Evolutionary conservation across 2,888 invertebrate species (phyloP).

Genomic region (Dasypolia templi): DNA sequence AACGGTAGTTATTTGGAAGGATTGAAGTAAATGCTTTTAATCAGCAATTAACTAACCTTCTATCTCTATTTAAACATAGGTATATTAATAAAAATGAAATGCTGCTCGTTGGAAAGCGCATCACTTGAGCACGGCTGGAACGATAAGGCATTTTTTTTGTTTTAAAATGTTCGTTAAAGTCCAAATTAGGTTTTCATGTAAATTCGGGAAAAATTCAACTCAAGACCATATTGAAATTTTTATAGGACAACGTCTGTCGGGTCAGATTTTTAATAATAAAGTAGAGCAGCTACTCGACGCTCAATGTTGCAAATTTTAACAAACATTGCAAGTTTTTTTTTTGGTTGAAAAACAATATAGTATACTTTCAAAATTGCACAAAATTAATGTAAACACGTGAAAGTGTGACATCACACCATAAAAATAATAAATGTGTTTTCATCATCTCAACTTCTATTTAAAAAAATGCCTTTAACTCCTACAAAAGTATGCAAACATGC

Average conservation of each 20-base stretch:
- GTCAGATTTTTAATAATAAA: not conserved
- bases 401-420: not conserved
- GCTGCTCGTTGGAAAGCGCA: not conserved
- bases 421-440: too few relatives aligned
- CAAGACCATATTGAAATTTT: not conserved
- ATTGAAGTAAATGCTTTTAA: not conserved
- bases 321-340: not conserved
- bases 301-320: not conserved
- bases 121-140: not conserved
- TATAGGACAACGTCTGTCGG: not conserved
- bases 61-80: too few relatives aligned
- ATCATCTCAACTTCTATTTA: too few relatives aligned
- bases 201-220: not conserved
- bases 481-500: not conserved
- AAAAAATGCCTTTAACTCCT: not conserved
- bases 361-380: conserved; percentile 22
- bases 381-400: not conserved
- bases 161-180: not conserved
- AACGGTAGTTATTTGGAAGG: conserved; percentile 3
- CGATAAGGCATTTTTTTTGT: not conserved
- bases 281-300: not conserved
- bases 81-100: not conserved
- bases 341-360: not conserved
- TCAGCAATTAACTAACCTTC: not conserved
- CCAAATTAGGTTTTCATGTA: too few relatives aligned